Evolutionary conservation across 2,113 vertebrate genomes (phyloP), one percentile per base, ranked within the genome.

Genomic region (Scomber japonicus): DNA sequence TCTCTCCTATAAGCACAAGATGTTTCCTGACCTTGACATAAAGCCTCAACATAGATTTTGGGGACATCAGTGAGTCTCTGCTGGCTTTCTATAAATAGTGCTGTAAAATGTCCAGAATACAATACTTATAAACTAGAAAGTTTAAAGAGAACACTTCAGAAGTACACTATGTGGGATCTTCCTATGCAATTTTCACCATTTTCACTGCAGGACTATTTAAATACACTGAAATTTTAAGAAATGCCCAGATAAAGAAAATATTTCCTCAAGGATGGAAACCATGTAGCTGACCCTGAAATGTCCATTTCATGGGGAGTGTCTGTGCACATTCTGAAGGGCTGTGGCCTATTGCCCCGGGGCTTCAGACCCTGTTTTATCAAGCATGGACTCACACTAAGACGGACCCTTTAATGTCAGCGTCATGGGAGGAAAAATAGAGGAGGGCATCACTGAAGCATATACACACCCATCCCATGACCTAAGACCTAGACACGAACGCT

Each of bases 321-420:
- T 69, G 56, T 45, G 66, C 51, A 24, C 65, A 51, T 80, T 75
- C 76, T 59, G 50, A 82, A 80, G 68, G 75, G 64, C 77, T 74
- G 78, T 92, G 83, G 75, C 88, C 89, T 78, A 83, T 40, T 86
- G 90, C 93, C 85, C 53, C 49, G 55, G 91, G 91, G 83, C 82
- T 53, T 72, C 76, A 73, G 74, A 83, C 80, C 63, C 77, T 71
- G 59, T 68, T 79, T 80, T 56, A 76, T 87, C 76, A 73, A 78
- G 70, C 83, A 76, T 60, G 55, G 80, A 80, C 85, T 75, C 71
- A 44, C 40, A 77, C 63, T 60, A 63, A 77, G 70, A 86, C 17
- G 35, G 74, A 75, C 67, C 55, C 74, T 88, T 85, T 85, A 81
- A 89, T 81, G 80, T 79, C 64, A 74, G 71, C 51, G 71, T 72